A percentile compares a stretch with the other conserved stretches of the same genome.
Evolutionary conservation across 2,113 vertebrate genomes (phyloP).

Genomic region (Sturnira hondurensis): DNA sequence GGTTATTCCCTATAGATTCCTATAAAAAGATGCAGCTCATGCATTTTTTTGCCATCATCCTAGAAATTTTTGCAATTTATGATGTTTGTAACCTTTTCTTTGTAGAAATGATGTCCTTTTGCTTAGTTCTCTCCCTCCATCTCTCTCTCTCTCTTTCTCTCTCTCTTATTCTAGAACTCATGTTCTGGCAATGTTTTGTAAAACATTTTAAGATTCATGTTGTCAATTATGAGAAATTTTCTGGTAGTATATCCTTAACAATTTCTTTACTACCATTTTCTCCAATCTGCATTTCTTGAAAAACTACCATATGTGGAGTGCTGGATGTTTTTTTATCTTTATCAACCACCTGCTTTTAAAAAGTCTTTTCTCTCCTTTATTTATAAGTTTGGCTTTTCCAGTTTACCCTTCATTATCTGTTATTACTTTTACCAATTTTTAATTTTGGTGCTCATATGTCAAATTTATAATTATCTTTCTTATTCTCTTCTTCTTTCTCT

Average conservation of each 20-base stretch:
- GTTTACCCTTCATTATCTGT: background rate
- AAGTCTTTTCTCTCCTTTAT: background rate
- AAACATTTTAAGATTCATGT: background rate
- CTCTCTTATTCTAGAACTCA: background rate
- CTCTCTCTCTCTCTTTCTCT: background rate
- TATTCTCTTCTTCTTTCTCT: background rate
- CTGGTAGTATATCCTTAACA: background rate
- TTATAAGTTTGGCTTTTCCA: background rate
- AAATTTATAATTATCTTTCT: background rate
- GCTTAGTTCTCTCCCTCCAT: background rate
- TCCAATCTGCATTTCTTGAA: background rate
- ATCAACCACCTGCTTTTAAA: background rate
- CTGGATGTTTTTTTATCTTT: background rate
- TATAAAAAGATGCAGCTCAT: background rate
- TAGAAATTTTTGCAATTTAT: background rate
- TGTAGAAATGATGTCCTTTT: background rate
- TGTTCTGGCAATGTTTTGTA: background rate
- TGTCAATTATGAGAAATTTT: background rate
- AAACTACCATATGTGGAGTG: background rate
- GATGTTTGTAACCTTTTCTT: background rate
- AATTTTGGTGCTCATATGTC: background rate
- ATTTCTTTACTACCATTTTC: background rate
- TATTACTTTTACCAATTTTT: background rate
- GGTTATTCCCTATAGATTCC: background rate
- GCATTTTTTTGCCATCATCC: background rate